phyloP scores from a whole-genome alignment of 2,888 invertebrate genomes.

The Sinhomidia bicolor region DNA sequence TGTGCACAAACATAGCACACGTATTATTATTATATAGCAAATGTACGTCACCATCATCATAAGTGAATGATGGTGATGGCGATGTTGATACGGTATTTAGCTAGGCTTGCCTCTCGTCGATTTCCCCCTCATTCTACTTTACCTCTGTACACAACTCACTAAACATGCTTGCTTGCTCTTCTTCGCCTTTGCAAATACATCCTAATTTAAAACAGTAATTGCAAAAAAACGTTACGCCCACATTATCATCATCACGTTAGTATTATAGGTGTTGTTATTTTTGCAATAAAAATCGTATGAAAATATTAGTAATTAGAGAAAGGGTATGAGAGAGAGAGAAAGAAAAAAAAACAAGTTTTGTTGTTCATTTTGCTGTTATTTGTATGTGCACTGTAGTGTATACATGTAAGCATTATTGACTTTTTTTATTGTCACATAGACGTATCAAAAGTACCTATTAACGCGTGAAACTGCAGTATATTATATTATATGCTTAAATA shows the following conservation, averaged over 20 bases:
- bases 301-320: conserved; percentile 7
- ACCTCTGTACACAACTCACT: too few relatives aligned
- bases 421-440: too few relatives aligned
- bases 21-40: too few relatives aligned
- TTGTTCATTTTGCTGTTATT: neutral
- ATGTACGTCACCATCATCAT: neutral
- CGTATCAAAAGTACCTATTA: too few relatives aligned
- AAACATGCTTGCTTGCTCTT: conserved; percentile 24
- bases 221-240: conserved; percentile 47
- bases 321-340: neutral
- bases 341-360: conserved; percentile 3
- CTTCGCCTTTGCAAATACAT: conserved; percentile 40
- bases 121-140: neutral
- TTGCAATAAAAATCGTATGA: conserved; percentile 27
- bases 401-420: too few relatives aligned
- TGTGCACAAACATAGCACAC: too few relatives aligned
- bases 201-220: conserved; percentile 53
- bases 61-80: neutral
- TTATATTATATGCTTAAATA: too few relatives aligned
- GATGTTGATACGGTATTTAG: neutral
- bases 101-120: neutral
- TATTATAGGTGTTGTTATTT: conserved; percentile 31
- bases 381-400: neutral
- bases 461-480: too few relatives aligned
- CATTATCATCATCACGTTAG: conserved; percentile 32